Conservation (phyloP, 1,140 invertebrate species). For the Pogonus chalceus region DNA sequence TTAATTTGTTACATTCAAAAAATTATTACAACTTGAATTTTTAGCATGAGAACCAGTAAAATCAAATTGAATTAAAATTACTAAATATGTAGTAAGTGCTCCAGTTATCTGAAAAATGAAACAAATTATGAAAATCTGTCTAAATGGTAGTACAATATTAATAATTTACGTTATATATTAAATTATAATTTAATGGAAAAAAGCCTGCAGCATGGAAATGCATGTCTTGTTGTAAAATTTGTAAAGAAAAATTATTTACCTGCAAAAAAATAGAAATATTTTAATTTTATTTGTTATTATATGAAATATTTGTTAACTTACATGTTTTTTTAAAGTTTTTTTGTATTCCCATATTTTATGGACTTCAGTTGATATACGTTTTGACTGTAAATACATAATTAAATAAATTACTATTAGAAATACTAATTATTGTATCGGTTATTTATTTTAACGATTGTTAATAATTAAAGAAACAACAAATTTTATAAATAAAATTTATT, state of each 20-base stretch:
- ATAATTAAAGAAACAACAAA: no score
- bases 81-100: constrained; percentile 9
- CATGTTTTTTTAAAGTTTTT: constrained; percentile 8
- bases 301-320: constrained; percentile 6
- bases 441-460: no score
- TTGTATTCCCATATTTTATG: constrained; percentile 14
- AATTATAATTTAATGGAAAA: constrained; percentile 13
- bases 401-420: no score
- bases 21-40: no score
- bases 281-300: not conserved
- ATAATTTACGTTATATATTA: constrained; percentile 15
- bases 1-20: no score
- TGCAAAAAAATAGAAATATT: no score
- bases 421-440: no score
- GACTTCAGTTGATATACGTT: constrained; percentile 12
- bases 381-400: constrained; percentile 10
- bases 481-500: no score
- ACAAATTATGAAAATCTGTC: not conserved
- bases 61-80: constrained; percentile 11
- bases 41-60: no score
- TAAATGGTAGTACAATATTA: not conserved
- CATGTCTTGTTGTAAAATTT: constrained; percentile 14
- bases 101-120: constrained; percentile 6
- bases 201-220: constrained; percentile 15
- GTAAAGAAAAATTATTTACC: constrained; percentile 17